Evolutionary conservation across 1,140 invertebrate genomes (phyloP), one percentile per base, ranked within the genome.

Genomic region (Hycleus phaleratus): DNA sequence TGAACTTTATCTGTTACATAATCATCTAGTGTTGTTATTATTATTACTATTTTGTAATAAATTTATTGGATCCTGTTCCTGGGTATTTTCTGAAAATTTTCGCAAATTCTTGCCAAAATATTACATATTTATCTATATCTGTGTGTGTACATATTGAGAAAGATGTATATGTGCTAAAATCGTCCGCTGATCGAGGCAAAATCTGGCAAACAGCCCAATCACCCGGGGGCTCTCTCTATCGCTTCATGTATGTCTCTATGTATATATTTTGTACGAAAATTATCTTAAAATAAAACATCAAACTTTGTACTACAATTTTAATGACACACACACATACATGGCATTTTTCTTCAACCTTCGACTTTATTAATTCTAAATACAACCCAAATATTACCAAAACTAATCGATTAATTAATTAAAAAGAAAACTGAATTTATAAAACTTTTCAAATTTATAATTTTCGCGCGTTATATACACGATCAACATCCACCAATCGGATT

Each of bases 101-200:
- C 9, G 73, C 73, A 73, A 74, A 75, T 75, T 78, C 77, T 79
- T 85, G 82, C 83, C 83, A 85, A 85, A 84, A 84, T 84, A 82
- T 11, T 3, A 42, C 10, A 6, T 39, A 6, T 39, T 39, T 7
- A 7, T 39, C 6, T 39, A 39, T 39, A 39, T 39, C 10, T 7
- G 38, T 39, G 10, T 39, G 6, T 39, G 6, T 39, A 7, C 11
- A 4, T 11, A n/a, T 84, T 84, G 83, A 81, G 81, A 81, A 83
- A 83, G 80, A 79, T 77, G 78, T 72, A 75, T 77, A 77, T 77
- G 82, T 81, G 81, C 83, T 85, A 85, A 84, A 85, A 84, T 75
- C 78, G 82, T 84, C 77, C 80, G 82, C 81, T 83, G 76, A 32
- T 32, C 32, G 32, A 32, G 32, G 32, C 32, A 77, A 76, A 74